Evolutionary conservation across 2,113 vertebrate species (phyloP).

Genomic region (Ciconia stormi): DNA sequence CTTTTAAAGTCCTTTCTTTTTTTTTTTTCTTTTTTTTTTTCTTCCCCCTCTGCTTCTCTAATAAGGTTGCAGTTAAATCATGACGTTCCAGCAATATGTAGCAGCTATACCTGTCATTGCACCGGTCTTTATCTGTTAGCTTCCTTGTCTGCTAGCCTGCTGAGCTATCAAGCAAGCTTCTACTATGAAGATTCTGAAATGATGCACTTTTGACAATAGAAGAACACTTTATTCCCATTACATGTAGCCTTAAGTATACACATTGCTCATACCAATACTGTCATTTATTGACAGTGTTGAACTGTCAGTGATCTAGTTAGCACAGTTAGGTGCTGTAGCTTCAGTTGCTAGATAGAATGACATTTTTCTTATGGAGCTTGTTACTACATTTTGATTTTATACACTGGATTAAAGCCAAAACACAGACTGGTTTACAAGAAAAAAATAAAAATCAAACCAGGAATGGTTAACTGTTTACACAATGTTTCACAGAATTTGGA

Average conservation of each 20-base stretch:
- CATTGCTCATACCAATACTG: conserved; percentile 55
- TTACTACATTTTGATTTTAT: conserved; percentile 49
- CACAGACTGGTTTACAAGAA: not conserved
- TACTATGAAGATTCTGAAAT: conserved; percentile 49
- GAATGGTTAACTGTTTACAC: not conserved
- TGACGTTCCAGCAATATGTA: conserved; percentile 2
- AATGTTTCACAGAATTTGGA: not conserved
- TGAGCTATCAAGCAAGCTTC: conserved; percentile 18
- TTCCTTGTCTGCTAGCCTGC: conserved; percentile 32
- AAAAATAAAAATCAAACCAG: not conserved
- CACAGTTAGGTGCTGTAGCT: conserved; percentile 26
- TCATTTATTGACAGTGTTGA: conserved; percentile 59
- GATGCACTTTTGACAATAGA: conserved; percentile 25
- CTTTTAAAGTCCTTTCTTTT: not conserved
- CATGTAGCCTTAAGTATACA: conserved; percentile 47
- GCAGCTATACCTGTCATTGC: not conserved
- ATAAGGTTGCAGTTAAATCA: not conserved
- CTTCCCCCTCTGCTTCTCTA: not conserved
- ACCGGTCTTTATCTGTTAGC: not conserved
- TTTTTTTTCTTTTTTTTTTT: not conserved
- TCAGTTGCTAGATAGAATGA: conserved; percentile 40
- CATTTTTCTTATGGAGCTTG: conserved; percentile 31
- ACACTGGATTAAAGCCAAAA: conserved; percentile 5
- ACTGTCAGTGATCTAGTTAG: conserved; percentile 46
- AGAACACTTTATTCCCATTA: conserved; percentile 57